phyloP scores from a whole-genome alignment of 2,113 vertebrate species.

The Hystrix cristata region DNA sequence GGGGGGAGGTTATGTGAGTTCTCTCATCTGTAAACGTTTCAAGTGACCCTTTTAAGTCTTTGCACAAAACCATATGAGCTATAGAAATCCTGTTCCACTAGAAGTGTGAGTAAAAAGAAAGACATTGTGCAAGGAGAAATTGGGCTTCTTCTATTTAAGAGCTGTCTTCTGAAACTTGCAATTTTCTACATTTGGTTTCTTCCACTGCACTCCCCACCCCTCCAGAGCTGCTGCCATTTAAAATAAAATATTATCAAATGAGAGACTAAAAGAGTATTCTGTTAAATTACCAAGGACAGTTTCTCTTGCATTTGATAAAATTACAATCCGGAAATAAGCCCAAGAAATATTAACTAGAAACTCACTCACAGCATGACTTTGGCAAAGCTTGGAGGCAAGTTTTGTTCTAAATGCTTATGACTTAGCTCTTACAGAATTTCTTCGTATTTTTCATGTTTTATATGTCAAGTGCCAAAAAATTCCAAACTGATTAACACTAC shows the following conservation, averaged over 20 bases:
- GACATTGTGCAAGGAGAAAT: not conserved
- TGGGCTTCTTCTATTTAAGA: conserved; percentile 27
- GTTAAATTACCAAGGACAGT: conserved; percentile 37
- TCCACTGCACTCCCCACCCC: not conserved
- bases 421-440: conserved; percentile 2
- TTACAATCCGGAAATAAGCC: conserved; percentile 29
- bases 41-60: conserved; percentile 78
- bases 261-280: not conserved
- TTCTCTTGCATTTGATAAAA: conserved; percentile 39
- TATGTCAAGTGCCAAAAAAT: conserved; percentile 21
- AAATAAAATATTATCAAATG: not conserved
- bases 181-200: conserved; percentile 58
- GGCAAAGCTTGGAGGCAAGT: not conserved
- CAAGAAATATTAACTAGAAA: conserved; percentile 6
- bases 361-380: conserved; percentile 45
- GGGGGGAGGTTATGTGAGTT: conserved; percentile 59
- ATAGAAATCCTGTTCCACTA: conserved; percentile 22
- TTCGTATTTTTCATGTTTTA: conserved; percentile 49
- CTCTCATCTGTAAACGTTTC: conserved; percentile 79
- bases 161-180: conserved; percentile 55
- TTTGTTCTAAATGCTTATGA: conserved; percentile 54
- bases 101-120: conserved; percentile 8
- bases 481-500: conserved; percentile 38
- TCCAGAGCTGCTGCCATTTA: not conserved
- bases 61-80: conserved; percentile 60